These are phyloP conservation scores for Aplodontia rufa DNA, from an alignment of 2,113 vertebrate genomes.

Conservation along the genomic window DNA sequence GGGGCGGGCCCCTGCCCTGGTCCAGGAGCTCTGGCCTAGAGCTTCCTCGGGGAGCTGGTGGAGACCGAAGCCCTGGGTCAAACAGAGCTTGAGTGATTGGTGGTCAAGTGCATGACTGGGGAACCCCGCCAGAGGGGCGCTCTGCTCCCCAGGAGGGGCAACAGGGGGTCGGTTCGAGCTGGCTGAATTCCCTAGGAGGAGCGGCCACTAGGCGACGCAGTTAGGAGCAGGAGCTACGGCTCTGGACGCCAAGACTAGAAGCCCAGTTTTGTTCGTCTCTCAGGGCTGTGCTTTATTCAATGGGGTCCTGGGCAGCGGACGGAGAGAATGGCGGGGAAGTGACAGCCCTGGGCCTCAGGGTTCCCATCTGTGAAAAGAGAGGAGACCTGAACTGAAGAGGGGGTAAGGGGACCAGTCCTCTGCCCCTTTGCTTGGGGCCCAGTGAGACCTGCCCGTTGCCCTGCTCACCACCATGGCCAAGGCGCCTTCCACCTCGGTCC, in stretches of 20 bases:
- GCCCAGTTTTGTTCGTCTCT: not conserved
- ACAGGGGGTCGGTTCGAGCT: not conserved
- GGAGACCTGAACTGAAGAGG: not conserved
- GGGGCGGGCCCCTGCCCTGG: fast-evolving
- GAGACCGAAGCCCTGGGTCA: not conserved
- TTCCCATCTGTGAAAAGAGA: not conserved
- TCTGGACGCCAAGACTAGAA: not conserved
- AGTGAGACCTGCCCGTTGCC: no score
- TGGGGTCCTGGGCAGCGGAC: not conserved
- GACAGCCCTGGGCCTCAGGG: not conserved
- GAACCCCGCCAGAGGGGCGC: not conserved
- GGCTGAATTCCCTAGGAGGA: not conserved
- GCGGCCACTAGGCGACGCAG: not conserved
- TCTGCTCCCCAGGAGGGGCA: not conserved
- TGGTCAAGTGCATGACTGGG: not conserved
- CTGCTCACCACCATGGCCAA: no score
- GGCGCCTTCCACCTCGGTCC: not conserved
- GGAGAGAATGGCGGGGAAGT: not conserved
- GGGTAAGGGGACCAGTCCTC: not conserved
- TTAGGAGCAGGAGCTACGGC: not conserved
- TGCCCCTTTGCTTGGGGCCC: not conserved
- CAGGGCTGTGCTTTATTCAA: not conserved
- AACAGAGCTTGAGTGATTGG: not conserved
- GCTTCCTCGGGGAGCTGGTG: not conserved
- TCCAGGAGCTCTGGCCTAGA: not conserved